These are phyloP conservation scores for Pachyrhynchus sulphureomaculatus DNA, from an alignment of 1,140 invertebrate genomes.

Conservation along the genomic window DNA sequence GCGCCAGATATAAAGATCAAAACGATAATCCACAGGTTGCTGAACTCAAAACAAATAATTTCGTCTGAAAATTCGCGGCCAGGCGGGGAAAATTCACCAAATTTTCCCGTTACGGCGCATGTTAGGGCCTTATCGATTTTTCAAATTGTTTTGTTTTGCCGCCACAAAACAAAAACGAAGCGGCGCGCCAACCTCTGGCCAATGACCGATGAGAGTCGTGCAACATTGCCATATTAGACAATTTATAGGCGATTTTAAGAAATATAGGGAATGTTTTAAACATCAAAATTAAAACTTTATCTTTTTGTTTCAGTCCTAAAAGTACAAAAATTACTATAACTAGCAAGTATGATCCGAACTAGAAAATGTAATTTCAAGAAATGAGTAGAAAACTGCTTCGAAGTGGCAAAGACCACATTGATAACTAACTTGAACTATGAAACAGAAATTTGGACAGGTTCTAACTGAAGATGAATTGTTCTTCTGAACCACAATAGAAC, in stretches of 20 bases:
- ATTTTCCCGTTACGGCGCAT: neutral
- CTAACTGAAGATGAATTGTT: no score
- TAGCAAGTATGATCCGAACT: no score
- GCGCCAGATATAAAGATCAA: neutral
- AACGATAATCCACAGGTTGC: constrained; percentile 15
- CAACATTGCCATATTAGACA: neutral
- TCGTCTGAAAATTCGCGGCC: neutral
- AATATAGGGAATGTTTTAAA: no score
- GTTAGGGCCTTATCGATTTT: constrained; percentile 6
- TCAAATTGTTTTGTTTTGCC: constrained; percentile 11
- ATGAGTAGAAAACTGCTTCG: no score
- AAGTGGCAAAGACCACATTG: no score
- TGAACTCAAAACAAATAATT: constrained; percentile 14
- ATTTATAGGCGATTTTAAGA: neutral
- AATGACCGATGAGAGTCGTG: constrained; percentile 11
- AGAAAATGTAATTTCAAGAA: no score
- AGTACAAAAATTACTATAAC: no score
- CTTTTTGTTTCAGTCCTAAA: no score
- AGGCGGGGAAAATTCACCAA: neutral
- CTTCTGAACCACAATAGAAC: no score
- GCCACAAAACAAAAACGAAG: constrained; percentile 22
- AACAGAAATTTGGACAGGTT: no score
- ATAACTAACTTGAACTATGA: no score
- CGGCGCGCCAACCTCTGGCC: constrained; percentile 9
- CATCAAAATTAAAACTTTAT: no score